These are phyloP conservation scores for Hepsetus odoe DNA, from an alignment of 2,113 vertebrate genomes.

Conservation along the genomic window DNA sequence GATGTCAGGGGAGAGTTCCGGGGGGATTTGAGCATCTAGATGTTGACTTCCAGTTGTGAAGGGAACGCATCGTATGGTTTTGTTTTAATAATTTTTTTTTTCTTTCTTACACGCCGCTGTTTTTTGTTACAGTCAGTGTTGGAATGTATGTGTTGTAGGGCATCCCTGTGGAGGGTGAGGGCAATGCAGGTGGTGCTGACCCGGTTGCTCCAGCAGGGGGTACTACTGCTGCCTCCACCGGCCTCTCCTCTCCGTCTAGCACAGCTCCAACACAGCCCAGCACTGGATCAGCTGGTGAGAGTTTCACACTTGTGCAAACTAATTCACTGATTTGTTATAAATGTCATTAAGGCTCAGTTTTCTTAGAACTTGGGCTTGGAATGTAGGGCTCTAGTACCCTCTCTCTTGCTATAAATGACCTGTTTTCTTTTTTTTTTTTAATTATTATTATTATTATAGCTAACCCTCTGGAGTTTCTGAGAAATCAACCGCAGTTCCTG, in stretches of 20 bases:
- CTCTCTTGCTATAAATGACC: no score
- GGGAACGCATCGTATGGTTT: no score
- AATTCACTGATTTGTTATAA: no score
- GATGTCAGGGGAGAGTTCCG: neutral
- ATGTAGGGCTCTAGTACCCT: no score
- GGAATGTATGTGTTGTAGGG: constrained; percentile 73
- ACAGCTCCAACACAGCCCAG: constrained; percentile 76
- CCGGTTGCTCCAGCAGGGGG: constrained; percentile 66
- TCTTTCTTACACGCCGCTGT: neutral
- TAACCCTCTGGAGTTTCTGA: constrained; percentile 92
- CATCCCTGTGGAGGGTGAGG: constrained; percentile 84
- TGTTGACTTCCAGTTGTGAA: no score
- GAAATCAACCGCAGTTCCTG: constrained; percentile 95
- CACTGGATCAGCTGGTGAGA: constrained; percentile 63
- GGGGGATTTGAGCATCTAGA: no score
- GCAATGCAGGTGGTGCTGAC: constrained; percentile 74
- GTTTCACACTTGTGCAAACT: no score
- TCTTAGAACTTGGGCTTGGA: no score
- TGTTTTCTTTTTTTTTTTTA: no score
- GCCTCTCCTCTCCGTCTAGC: constrained; percentile 57
- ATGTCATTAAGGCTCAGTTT: no score
- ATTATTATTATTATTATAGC: constrained; percentile 65
- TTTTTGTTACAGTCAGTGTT: neutral
- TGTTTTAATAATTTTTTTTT: neutral
- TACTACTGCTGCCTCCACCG: constrained; percentile 50